phyloP scores from a whole-genome alignment of 1,140 invertebrate genomes.

The Euura lappo region DNA sequence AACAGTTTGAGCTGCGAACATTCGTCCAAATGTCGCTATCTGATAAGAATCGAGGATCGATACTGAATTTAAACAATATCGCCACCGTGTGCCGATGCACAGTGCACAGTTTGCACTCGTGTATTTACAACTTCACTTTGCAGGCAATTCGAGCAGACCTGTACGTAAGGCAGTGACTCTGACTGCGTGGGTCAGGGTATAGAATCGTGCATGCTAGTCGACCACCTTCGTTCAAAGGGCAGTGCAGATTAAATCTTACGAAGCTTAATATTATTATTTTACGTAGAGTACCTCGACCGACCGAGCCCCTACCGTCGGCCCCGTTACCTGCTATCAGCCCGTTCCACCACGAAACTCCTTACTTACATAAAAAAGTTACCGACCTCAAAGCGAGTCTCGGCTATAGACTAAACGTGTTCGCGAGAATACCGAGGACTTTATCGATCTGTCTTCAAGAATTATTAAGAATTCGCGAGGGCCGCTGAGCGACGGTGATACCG shows the following conservation, averaged over 20 bases:
- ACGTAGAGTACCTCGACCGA: slow-evolving; percentile 21
- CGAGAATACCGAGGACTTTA: background rate
- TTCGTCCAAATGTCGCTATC: too few species aligned
- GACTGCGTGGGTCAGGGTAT: background rate
- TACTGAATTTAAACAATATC: too few species aligned
- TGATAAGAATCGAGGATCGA: too few species aligned
- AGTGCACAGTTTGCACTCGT: too few species aligned
- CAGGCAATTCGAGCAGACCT: background rate
- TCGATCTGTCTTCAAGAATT: background rate
- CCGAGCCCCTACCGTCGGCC: background rate
- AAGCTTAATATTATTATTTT: slow-evolving; percentile 47
- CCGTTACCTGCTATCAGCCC: background rate
- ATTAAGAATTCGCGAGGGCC: background rate
- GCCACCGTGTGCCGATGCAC: too few species aligned
- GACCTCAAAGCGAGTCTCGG: background rate
- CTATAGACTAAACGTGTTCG: background rate
- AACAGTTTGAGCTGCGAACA: too few species aligned
- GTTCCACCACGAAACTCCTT: too few species aligned
- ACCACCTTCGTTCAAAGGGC: slow-evolving; percentile 35
- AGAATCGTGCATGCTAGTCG: slow-evolving; percentile 32
- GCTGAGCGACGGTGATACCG: background rate
- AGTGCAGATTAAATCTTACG: slow-evolving; percentile 40
- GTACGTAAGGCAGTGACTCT: background rate
- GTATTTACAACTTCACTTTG: too few species aligned
- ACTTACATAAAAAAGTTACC: background rate